Conservation (phyloP, 2,113 vertebrate species). For the Colinus virginianus region DNA sequence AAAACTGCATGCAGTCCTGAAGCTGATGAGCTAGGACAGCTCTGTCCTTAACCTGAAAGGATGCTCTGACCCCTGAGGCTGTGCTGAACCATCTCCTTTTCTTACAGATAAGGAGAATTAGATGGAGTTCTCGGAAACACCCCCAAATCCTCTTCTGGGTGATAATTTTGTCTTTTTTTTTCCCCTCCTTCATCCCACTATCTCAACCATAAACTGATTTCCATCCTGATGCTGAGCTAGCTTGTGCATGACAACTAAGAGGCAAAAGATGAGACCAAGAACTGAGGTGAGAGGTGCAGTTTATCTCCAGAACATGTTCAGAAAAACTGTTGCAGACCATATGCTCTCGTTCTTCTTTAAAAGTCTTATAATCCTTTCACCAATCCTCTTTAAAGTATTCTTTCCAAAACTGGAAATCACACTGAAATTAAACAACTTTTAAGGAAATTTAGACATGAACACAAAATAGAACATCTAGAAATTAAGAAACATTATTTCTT, state of each 20-base stretch:
- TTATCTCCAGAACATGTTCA: neutral
- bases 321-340: neutral
- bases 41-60: neutral
- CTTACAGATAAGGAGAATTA: neutral
- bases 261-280: neutral
- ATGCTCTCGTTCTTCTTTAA: neutral
- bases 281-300: neutral
- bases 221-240: neutral
- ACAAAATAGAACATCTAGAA: neutral
- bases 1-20: neutral
- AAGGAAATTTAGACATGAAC: neutral
- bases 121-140: neutral
- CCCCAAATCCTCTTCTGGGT: neutral
- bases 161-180: neutral
- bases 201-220: neutral
- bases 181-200: neutral
- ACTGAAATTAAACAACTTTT: neutral
- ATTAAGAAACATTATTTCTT: neutral
- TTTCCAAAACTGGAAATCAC: neutral
- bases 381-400: neutral
- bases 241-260: neutral
- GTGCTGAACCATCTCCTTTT: neutral
- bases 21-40: neutral
- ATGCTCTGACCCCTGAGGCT: rapidly evolving
- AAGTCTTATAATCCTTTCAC: neutral